Evolutionary conservation across 2,888 invertebrate genomes (phyloP), one percentile per base, ranked within the genome.

Genomic region (Meloe dianella): DNA sequence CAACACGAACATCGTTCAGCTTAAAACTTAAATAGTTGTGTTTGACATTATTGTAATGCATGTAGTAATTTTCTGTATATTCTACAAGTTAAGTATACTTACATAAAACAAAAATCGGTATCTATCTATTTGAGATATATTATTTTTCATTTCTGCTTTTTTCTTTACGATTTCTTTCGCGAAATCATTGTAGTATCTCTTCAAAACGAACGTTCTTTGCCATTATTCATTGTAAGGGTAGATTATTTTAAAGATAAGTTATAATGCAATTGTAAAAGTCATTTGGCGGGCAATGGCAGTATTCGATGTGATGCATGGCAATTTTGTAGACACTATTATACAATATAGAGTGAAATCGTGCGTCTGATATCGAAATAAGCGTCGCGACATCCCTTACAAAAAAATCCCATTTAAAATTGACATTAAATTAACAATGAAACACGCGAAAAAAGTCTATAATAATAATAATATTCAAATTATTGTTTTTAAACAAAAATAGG

Each of bases 211-310:
- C 65, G 73, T 68, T 73, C 71, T 74, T 68, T 75, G 77, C 73
- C 77, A 77, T 77, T 77, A 77, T 80, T 79, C 79, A 77, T 78
- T 74, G 73, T 71, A 27, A 73, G 80, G 77, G 78, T 79, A 81
- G 79, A 81, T 80, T 78, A 79, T 79, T 78, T 74, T 65, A 75
- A 73, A 80, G 80, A 80, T 81, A 81, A 80, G 77, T 81, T 80
- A 80, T 78, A 76, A 73, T 76, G 80, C 80, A 81, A 81, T 81
- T 80, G 79, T 79, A 79, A 74, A 78, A 81, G 81, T 81, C 81
- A 78, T 81, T 81, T 81, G 81, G 81, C 80, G 78, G 75, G 76
- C 77, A 78, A 79, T 77, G 78, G 78, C 77, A 77, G 79, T 74
- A 72, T 67, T 70, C 67, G 60, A 65, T 67, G 74, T 78, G 77